phyloP scores from a whole-genome alignment of 2,888 invertebrate species.

The Trissonchulus latispiculum region DNA sequence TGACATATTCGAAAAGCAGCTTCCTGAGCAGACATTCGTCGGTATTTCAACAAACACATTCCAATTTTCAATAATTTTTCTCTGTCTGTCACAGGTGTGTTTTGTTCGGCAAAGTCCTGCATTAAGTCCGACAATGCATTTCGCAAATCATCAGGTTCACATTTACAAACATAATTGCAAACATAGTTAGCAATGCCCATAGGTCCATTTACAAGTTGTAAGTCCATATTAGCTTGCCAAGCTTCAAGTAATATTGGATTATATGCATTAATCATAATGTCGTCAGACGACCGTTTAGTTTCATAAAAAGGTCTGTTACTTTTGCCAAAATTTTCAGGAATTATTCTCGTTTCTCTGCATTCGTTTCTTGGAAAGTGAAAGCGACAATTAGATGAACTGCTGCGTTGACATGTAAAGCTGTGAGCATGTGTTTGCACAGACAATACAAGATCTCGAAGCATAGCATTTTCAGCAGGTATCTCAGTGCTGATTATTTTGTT shows the following conservation, averaged over 20 bases:
- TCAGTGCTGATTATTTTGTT: neutral
- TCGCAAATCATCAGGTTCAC: neutral
- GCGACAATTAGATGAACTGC: neutral
- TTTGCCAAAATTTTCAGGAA: neutral
- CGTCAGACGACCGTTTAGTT: neutral
- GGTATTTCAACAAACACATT: constrained; percentile 3
- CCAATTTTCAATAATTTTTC: neutral
- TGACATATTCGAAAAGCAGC: constrained; percentile 6
- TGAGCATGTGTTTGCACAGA: neutral
- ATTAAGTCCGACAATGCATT: neutral
- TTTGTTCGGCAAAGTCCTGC: neutral
- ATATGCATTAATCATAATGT: neutral
- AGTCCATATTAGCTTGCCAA: constrained; percentile 9
- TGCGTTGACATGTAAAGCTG: neutral
- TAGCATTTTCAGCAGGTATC: neutral
- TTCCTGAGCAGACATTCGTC: neutral
- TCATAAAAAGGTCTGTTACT: neutral
- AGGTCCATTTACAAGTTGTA: neutral
- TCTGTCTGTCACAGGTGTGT: neutral
- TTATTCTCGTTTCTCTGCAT: neutral
- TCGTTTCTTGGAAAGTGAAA: neutral
- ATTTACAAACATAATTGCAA: neutral
- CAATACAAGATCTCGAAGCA: neutral
- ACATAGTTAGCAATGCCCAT: constrained; percentile 6
- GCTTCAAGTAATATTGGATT: neutral